Evolutionary conservation across 2,888 invertebrate genomes (phyloP).

Genomic region (Amphiduros pacificus): DNA sequence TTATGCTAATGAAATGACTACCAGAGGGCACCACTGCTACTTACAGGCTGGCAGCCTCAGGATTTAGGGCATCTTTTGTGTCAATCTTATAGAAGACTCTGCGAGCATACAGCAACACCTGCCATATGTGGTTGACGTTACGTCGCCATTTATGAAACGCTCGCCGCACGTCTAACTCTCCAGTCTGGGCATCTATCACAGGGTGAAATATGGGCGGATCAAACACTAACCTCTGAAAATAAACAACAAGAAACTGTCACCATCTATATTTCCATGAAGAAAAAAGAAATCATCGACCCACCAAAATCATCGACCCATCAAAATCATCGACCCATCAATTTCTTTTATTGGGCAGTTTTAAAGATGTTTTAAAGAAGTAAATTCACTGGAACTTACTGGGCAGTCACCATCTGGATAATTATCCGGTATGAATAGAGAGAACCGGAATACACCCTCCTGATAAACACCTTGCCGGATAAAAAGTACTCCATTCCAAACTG

Average conservation of each 20-base stretch:
- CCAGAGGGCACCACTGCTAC: too few relatives aligned
- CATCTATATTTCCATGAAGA: too few relatives aligned
- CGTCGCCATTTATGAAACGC: constrained; percentile 86
- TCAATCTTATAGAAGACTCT: constrained; percentile 83
- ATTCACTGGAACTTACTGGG: constrained; percentile 71
- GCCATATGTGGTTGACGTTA: constrained; percentile 84
- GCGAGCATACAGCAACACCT: constrained; percentile 81
- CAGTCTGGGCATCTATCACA: constrained; percentile 75
- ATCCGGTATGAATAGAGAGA: constrained; percentile 81
- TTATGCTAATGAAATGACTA: too few relatives aligned
- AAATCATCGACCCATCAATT: too few relatives aligned
- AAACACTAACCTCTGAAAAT: constrained; percentile 76
- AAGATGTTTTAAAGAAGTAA: too few relatives aligned
- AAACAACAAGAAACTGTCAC: too few relatives aligned
- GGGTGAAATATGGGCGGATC: constrained; percentile 86
- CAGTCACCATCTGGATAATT: constrained; percentile 83
- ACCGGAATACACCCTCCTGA: constrained; percentile 87
- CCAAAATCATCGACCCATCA: too few relatives aligned
- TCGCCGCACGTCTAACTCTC: constrained; percentile 75
- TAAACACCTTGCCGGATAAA: constrained; percentile 87
- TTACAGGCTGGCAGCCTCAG: constrained; percentile 69
- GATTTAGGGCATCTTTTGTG: constrained; percentile 72
- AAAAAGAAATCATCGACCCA: too few relatives aligned
- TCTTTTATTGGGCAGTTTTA: too few relatives aligned
- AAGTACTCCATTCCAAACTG: constrained; percentile 89